Percentiles rank a stretch among this genome's conserved stretches.
Conservation (phyloP, 1,140 invertebrate species). For the Atta colombica region DNA sequence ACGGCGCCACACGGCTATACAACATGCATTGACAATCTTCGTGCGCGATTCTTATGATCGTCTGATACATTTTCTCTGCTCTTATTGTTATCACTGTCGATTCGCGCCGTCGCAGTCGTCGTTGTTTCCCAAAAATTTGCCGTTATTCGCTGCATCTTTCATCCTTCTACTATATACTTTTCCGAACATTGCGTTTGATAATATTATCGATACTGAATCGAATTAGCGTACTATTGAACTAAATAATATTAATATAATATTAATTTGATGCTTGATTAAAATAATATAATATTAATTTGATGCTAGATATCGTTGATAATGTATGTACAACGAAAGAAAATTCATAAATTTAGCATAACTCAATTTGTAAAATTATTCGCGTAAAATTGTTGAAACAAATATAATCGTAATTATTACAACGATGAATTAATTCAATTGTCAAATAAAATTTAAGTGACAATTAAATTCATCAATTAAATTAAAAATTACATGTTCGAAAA, state of each 20-base stretch:
- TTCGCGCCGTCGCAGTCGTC: neutral
- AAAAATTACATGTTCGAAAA: neutral
- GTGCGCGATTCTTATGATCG: conserved; percentile 16
- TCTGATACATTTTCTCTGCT: conserved; percentile 48
- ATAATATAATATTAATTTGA: too few species aligned
- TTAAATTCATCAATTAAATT: neutral
- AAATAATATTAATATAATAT: too few species aligned
- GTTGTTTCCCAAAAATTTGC: conserved; percentile 8
- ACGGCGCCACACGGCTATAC: conserved; percentile 52
- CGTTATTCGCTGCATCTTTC: neutral
- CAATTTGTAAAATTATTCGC: neutral
- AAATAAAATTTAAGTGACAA: too few species aligned
- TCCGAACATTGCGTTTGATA: neutral
- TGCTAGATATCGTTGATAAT: neutral
- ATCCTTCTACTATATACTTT: neutral
- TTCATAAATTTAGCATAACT: neutral
- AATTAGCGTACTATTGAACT: neutral
- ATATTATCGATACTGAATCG: neutral
- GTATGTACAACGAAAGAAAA: too few species aligned
- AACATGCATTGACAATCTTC: conserved; percentile 50
- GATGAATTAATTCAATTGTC: too few species aligned
- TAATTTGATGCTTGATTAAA: too few species aligned
- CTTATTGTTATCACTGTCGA: conserved; percentile 58
- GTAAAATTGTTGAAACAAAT: too few species aligned
- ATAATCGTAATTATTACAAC: conserved; percentile 4